phyloP scores from a whole-genome alignment of 53 echinoderm and acorn worm species.

The Apostichopus leukothele region DNA sequence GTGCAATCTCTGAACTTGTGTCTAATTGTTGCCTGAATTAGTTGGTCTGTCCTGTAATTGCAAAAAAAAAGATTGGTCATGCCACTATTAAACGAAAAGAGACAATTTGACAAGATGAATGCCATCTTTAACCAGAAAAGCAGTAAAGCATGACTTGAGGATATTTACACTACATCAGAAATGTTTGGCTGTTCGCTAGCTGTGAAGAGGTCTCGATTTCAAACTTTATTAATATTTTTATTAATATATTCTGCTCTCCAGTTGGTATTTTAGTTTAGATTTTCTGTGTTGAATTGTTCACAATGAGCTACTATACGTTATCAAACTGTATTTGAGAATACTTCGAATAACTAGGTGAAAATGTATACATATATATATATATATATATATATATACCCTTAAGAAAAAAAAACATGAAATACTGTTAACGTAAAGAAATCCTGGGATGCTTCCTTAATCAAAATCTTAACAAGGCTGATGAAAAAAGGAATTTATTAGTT shows the following conservation, averaged over 20 bases:
- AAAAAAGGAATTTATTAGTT: too few relatives aligned
- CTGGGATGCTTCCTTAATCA: too few relatives aligned
- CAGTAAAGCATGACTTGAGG: background rate
- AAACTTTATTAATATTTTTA: background rate
- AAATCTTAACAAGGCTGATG: too few relatives aligned
- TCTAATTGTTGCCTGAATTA: slow-evolving; percentile 73
- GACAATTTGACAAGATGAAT: background rate
- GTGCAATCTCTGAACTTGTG: slow-evolving; percentile 74
- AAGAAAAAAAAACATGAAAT: too few relatives aligned
- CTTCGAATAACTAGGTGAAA: too few relatives aligned
- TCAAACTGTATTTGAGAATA: too few relatives aligned
- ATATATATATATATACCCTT: too few relatives aligned
- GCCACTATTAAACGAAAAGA: background rate
- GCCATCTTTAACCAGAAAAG: background rate
- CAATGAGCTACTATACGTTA: too few relatives aligned
- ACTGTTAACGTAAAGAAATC: too few relatives aligned
- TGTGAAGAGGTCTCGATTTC: background rate
- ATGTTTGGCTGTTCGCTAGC: background rate
- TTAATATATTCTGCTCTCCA: background rate
- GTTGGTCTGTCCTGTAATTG: slow-evolving; percentile 69
- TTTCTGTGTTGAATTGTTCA: too few relatives aligned
- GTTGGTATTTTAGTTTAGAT: too few relatives aligned
- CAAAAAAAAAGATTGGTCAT: background rate
- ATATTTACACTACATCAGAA: background rate
- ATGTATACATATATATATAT: too few relatives aligned